These are phyloP conservation scores for Mormyrus lacerda DNA, from an alignment of 2,113 vertebrate species.

Conservation along the genomic window DNA sequence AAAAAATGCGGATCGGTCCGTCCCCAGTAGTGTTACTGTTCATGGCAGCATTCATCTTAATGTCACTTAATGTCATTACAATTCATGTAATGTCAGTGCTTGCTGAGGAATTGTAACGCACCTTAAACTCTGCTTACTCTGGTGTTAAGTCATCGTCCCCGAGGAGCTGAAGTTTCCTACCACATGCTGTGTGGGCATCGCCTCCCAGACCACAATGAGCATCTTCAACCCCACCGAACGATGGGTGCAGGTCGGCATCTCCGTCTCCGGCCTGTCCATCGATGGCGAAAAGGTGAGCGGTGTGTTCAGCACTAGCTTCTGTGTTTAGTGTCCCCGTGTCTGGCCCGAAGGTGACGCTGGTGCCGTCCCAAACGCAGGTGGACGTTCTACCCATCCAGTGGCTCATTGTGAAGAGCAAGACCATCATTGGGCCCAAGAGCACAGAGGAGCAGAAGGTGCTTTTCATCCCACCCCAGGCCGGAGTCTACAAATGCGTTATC, in stretches of 20 bases:
- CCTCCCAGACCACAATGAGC: conserved; percentile 76
- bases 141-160: conserved; percentile 66
- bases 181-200: conserved; percentile 90
- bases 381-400: conserved; percentile 75
- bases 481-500: conserved; percentile 81
- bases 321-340: neutral
- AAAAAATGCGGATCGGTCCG: no score
- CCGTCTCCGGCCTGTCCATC: conserved; percentile 66
- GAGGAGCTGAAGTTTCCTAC: conserved; percentile 81
- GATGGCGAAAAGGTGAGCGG: conserved; percentile 71
- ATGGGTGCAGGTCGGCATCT: conserved; percentile 84
- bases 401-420: conserved; percentile 88
- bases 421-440: conserved; percentile 76
- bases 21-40: no score
- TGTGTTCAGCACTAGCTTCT: neutral
- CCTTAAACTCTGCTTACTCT: neutral
- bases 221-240: conserved; percentile 83
- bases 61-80: no score
- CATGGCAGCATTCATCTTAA: neutral
- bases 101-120: neutral
- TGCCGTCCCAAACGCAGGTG: conserved; percentile 53
- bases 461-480: conserved; percentile 73
- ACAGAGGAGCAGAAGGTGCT: conserved; percentile 85
- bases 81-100: neutral
- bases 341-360: neutral